A percentile compares a stretch with the other conserved stretches of the same genome.
These are phyloP conservation scores for Parotocinclus haroldoi DNA, from an alignment of 2,797 vertebrate genomes.

Conservation along the genomic window DNA sequence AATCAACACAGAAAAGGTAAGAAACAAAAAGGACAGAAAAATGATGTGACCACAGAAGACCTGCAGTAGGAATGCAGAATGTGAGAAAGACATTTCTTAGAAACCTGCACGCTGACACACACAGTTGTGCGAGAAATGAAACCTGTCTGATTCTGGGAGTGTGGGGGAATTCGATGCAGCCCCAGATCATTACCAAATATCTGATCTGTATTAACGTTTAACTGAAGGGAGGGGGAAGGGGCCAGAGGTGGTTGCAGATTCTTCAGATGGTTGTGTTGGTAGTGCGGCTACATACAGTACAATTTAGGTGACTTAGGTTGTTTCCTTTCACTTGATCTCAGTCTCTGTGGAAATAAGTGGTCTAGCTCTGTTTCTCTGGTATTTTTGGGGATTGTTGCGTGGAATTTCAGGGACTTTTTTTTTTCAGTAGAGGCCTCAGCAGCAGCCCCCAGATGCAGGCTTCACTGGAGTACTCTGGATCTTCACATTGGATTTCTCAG, in stretches of 20 bases:
- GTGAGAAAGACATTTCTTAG: conserved; percentile 73
- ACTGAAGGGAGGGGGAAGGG: conserved; percentile 49
- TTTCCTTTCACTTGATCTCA: conserved; percentile 75
- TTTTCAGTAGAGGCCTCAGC: conserved; percentile 75
- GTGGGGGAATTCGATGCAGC: conserved; percentile 42
- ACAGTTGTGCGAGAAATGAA: conserved; percentile 80
- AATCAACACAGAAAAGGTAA: conserved; percentile 57
- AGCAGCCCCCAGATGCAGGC: conserved; percentile 93
- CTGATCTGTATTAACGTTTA: conserved; percentile 50
- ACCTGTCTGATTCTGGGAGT: conserved; percentile 69
- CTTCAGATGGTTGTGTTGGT: conserved; percentile 76
- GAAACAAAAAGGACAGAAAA: conserved; percentile 54
- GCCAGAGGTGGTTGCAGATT: conserved; percentile 50
- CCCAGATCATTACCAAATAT: conserved; percentile 46
- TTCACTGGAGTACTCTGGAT: conserved; percentile 97
- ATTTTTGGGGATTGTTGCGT: conserved; percentile 43
- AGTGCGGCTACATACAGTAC: conserved; percentile 98
- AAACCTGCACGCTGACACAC: conserved; percentile 84
- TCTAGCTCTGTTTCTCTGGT: conserved; percentile 45
- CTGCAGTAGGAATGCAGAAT: conserved; percentile 91
- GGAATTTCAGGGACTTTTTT: conserved; percentile 31
- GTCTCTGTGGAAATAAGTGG: conserved; percentile 45
- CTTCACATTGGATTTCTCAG: conserved; percentile 93
- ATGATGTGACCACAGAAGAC: conserved; percentile 81
- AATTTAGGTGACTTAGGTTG: conserved; percentile 87